A percentile compares a stretch with the other conserved stretches of the same genome.
Evolutionary conservation across 2,113 vertebrate species (phyloP).

Genomic region (Okapia johnstoni): DNA sequence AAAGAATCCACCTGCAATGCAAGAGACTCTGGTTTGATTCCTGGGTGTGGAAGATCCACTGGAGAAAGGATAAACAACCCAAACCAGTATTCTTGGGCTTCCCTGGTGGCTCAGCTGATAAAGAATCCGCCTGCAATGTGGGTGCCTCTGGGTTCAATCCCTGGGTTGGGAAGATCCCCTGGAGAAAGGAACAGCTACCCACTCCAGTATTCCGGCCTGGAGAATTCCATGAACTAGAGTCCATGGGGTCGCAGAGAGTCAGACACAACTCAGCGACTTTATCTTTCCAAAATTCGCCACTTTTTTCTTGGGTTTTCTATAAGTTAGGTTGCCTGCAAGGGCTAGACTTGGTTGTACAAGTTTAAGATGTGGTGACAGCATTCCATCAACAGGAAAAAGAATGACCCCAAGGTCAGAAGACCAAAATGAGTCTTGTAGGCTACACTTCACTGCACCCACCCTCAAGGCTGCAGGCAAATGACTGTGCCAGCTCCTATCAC

Average conservation of each 20-base stretch:
- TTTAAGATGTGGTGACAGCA: background rate
- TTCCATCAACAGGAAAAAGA: background rate
- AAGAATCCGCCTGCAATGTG: background rate
- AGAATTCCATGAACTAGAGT: background rate
- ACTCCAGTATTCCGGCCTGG: background rate
- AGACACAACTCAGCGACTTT: background rate
- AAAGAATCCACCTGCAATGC: background rate
- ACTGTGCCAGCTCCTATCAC: background rate
- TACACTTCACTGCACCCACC: background rate
- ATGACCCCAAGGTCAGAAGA: background rate
- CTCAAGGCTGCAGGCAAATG: background rate
- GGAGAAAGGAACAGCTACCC: background rate
- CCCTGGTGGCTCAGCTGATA: background rate
- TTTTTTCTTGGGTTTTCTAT: background rate
- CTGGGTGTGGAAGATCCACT: background rate
- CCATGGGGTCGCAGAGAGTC: background rate
- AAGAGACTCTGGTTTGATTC: fast-evolving
- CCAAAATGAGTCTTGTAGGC: background rate
- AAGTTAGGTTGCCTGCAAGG: background rate
- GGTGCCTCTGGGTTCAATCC: background rate
- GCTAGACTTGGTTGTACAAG: background rate
- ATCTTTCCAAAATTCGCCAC: background rate
- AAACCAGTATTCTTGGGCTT: background rate
- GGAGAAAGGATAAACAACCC: background rate
- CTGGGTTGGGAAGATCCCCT: background rate